phyloP scores from a whole-genome alignment of 1,140 invertebrate genomes.

The Aphidius ervi region DNA sequence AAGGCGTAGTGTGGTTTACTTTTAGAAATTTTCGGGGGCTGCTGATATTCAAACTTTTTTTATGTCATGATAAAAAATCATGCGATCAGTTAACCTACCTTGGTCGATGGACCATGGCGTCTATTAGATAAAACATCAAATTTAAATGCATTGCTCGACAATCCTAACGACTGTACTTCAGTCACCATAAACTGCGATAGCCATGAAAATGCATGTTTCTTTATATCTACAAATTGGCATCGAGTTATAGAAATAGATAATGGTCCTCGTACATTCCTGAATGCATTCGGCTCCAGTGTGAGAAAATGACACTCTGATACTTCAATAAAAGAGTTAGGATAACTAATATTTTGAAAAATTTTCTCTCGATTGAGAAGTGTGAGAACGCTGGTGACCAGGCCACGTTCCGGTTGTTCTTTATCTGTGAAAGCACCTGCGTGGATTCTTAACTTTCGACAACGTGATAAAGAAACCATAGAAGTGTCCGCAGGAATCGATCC shows the following conservation, averaged over 20 bases:
- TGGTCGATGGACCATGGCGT: conserved; percentile 57
- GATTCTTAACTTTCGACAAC: conserved; percentile 57
- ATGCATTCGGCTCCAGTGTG: conserved; percentile 54
- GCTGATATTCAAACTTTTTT: too few species aligned
- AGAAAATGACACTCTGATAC: conserved; percentile 54
- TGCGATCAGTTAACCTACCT: conserved; percentile 38
- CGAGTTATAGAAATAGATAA: conserved; percentile 56
- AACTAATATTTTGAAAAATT: conserved; percentile 55
- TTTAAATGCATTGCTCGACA: conserved; percentile 60
- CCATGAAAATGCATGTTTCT: conserved; percentile 62
- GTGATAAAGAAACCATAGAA: conserved; percentile 58
- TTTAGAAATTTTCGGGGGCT: too few species aligned
- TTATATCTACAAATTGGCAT: conserved; percentile 57
- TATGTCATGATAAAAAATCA: too few species aligned
- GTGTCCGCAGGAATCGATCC: conserved; percentile 53
- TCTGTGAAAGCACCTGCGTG: conserved; percentile 51
- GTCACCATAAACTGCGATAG: conserved; percentile 57
- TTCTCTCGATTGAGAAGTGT: conserved; percentile 53
- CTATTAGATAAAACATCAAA: conserved; percentile 56
- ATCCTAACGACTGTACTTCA: conserved; percentile 54
- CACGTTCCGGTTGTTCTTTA: conserved; percentile 45
- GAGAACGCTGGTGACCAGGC: conserved; percentile 51
- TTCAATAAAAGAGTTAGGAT: conserved; percentile 53
- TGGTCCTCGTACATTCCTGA: conserved; percentile 57
- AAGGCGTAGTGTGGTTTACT: too few species aligned